Base-by-base conservation (phyloP, 2,113 vertebrate species). In the Gobio gobio region DNA sequence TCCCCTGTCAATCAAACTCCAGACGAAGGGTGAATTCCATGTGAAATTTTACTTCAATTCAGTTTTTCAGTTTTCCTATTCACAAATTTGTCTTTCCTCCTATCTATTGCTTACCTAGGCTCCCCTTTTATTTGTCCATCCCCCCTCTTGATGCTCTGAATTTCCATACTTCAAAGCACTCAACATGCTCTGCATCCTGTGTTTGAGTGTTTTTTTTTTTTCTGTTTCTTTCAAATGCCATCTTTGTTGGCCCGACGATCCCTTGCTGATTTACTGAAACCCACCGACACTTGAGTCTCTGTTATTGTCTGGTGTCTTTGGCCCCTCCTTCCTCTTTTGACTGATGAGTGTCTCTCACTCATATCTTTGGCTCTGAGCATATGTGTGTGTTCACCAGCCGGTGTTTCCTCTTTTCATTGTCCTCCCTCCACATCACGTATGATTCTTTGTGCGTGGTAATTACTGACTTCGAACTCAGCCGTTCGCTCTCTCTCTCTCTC, bases 371-470 rank as follows among this genome's bases (percentile, higher is more conserved):
- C 54, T 86, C 58, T 81, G 63, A 84, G 77, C 56, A 26, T 43
- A 84, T 82, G 82, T 63, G 51, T 78, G 82, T 40, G 43, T 83
- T 76, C 49, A 86, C 84, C 85, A 84, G 88, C 73, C 84, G 36
- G 89, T 73, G 75, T 84, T 83, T 81, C 54, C 29, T 36, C 64
- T 87, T 87, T 89, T 66, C 79, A 33, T n/a, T 84, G 80, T 59
- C 63, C 70, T 87, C 82, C 88, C 81, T 78, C 88, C 87, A 87
- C 83, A 89, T 93, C 89, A 92, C 83, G 75, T 90, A 70, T 87
- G 83, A 68, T 73, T 85, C 88, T 92, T 93, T 92, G 89, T 92
- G 87, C 87, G 78, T 80, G 75, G 85, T 90, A 90, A 93, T 91
- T 83, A 91, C 85, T 54, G 84, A 82, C 89, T 91, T 88, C 85